Conservation (phyloP, 2,888 invertebrate genomes). For the Melinaea marsaeus region DNA sequence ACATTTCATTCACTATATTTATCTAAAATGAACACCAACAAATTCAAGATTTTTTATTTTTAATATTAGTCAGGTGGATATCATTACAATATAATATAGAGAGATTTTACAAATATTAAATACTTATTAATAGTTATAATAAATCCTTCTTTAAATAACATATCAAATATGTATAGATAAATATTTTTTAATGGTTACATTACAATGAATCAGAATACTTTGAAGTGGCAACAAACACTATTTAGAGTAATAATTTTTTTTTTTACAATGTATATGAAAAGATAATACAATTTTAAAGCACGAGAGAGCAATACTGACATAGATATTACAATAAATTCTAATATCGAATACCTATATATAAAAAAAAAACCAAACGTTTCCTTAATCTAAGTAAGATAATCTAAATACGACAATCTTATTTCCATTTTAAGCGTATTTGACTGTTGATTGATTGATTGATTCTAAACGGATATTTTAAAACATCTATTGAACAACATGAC, state of each 20-base stretch:
- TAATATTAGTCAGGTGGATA: conserved; percentile 1
- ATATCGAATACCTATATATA: not conserved
- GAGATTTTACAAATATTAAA: too few species aligned
- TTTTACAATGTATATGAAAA: not conserved
- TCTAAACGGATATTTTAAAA: not conserved
- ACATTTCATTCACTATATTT: conserved; percentile 9
- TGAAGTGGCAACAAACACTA: too few species aligned
- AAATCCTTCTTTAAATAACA: too few species aligned
- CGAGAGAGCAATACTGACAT: not conserved
- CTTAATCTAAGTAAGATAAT: not conserved
- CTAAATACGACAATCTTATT: not conserved
- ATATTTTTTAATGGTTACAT: too few species aligned
- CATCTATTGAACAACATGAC: too few species aligned
- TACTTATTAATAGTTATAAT: too few species aligned
- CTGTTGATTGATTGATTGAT: not conserved
- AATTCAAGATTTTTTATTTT: conserved; percentile 13
- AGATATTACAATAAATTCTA: not conserved
- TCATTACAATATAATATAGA: not conserved
- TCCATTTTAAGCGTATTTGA: conserved; percentile 3
- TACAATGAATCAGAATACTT: too few species aligned
- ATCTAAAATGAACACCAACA: conserved; percentile 21
- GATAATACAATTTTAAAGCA: conserved; percentile 2
- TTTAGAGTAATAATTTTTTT: too few species aligned
- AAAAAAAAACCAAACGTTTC: too few species aligned
- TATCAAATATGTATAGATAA: too few species aligned